These are phyloP conservation scores for Anableps anableps DNA, from an alignment of 2,797 vertebrate species.

Conservation along the genomic window DNA sequence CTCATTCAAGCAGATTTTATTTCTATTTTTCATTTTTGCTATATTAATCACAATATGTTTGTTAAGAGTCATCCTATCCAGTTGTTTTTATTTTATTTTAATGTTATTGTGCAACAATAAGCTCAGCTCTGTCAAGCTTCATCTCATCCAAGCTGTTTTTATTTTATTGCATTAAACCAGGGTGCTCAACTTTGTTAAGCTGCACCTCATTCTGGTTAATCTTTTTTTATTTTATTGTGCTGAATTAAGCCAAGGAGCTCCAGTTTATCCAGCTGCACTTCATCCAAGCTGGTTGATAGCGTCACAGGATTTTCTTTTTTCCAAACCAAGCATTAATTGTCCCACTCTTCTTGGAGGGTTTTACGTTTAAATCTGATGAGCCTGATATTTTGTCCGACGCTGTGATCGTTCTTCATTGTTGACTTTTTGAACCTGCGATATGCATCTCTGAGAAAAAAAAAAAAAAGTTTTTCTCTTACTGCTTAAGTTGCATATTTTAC, in stretches of 20 bases:
- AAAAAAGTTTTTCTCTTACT: slow-evolving; percentile 50
- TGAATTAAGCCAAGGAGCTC: slow-evolving; percentile 47
- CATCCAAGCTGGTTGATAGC: slow-evolving; percentile 18
- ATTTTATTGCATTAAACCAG: not conserved
- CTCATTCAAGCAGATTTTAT: slow-evolving; percentile 17
- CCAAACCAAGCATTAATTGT: not conserved
- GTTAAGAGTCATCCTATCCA: not conserved
- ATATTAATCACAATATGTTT: not conserved
- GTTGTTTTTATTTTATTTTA: not conserved
- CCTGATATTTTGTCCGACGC: slow-evolving; percentile 58
- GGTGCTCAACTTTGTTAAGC: not conserved
- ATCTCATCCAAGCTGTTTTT: not conserved
- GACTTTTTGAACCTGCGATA: slow-evolving; percentile 53
- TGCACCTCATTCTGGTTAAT: not conserved
- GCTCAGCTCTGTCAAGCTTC: not conserved
- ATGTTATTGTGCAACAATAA: not conserved
- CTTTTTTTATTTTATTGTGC: slow-evolving; percentile 16
- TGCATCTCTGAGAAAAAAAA: slow-evolving; percentile 62
- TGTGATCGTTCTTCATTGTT: slow-evolving; percentile 60
- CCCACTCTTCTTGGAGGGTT: slow-evolving; percentile 25
- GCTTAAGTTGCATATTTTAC: slow-evolving; percentile 59
- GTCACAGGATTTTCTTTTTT: not conserved
- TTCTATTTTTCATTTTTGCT: not conserved
- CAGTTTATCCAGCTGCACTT: slow-evolving; percentile 20
- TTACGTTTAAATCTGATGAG: slow-evolving; percentile 53